phyloP scores from a whole-genome alignment of 2,797 vertebrate species.

The Chaetodon trifasciatus region DNA sequence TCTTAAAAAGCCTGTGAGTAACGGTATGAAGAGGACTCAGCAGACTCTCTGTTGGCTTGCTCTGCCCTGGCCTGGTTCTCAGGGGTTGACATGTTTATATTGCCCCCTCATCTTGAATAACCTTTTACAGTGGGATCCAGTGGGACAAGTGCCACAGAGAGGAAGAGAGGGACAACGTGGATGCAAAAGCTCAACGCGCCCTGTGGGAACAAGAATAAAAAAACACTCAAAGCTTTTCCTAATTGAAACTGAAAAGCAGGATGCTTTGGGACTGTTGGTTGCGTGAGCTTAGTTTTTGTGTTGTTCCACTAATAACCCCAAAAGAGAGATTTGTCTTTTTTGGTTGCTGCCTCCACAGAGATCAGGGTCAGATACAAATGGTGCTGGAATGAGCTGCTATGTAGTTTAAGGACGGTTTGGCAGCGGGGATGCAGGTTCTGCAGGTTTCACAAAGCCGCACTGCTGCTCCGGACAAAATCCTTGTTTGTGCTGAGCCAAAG shows the following conservation, averaged over 20 bases:
- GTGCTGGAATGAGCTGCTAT: neutral
- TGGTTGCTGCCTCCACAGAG: neutral
- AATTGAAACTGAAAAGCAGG: constrained; percentile 10
- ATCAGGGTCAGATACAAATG: constrained; percentile 15
- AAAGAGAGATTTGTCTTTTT: constrained; percentile 17
- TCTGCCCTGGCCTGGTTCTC: constrained; percentile 16
- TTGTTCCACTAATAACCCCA: constrained; percentile 22
- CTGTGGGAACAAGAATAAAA: neutral
- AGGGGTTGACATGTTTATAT: constrained; percentile 27
- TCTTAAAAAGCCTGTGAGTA: constrained; percentile 12
- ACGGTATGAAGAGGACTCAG: neutral
- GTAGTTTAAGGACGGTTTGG: constrained; percentile 13
- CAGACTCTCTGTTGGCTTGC: neutral
- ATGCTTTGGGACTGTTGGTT: constrained; percentile 10
- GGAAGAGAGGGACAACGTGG: neutral
- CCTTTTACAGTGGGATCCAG: neutral
- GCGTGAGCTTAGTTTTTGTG: neutral
- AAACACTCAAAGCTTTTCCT: neutral
- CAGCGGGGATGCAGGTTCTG: neutral
- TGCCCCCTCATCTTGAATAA: constrained; percentile 24
- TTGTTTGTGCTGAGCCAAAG: neutral
- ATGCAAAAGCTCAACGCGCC: neutral
- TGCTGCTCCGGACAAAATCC: neutral
- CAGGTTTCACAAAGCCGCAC: constrained; percentile 4
- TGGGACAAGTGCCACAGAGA: neutral